Evolutionary conservation across 2,888 invertebrate genomes (phyloP).

Genomic region (Trachelus troglodyta): DNA sequence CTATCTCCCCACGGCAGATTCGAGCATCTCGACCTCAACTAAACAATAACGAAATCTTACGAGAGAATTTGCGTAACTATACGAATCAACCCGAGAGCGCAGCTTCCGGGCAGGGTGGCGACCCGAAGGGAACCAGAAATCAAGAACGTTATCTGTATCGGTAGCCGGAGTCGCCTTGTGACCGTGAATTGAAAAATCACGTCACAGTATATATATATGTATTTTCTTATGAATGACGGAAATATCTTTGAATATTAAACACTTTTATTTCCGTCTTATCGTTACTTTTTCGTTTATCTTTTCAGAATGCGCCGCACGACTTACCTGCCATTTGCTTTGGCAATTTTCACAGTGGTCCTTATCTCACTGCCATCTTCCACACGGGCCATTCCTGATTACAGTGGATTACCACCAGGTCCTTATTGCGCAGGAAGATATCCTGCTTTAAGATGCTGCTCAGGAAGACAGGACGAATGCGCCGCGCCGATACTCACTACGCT

Average conservation of each 20-base stretch:
- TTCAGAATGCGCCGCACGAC: conserved; percentile 42
- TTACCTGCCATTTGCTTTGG: conserved; percentile 19
- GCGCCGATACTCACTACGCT: conserved; percentile 82
- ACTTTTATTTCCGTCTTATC: not conserved
- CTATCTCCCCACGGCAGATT: no score
- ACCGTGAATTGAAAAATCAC: no score
- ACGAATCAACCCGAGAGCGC: no score
- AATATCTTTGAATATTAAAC: not conserved
- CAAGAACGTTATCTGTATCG: no score
- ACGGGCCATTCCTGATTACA: conserved; percentile 48
- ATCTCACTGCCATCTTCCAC: conserved; percentile 30
- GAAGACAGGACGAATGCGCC: conserved; percentile 84
- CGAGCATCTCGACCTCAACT: no score
- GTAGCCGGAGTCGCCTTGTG: no score
- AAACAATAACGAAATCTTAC: no score
- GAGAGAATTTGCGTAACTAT: no score
- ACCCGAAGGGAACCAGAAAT: no score
- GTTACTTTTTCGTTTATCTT: not conserved
- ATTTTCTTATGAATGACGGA: not conserved
- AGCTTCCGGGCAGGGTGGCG: no score
- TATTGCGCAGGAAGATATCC: conserved; percentile 68
- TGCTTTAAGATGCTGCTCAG: conserved; percentile 75
- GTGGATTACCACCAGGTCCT: conserved; percentile 71
- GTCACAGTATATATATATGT: no score
- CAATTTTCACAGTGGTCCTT: conserved; percentile 26